Evolutionary conservation across 2,888 invertebrate genomes (phyloP).

Genomic region (Leptodirus hochenwartii): DNA sequence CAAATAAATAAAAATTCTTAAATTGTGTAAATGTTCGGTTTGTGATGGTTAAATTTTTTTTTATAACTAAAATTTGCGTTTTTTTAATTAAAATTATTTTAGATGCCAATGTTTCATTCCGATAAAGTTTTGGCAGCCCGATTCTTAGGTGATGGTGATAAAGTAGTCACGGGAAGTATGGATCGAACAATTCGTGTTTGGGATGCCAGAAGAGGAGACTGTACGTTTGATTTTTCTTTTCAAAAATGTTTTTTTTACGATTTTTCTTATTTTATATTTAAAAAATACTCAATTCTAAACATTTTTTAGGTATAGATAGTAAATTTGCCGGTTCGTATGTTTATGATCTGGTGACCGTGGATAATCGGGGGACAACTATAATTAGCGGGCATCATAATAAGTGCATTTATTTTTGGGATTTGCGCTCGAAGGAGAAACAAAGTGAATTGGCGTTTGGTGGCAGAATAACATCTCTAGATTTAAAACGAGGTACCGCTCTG

Average conservation of each 20-base stretch:
- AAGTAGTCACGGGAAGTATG: conserved; percentile 94
- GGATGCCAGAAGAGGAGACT: conserved; percentile 86
- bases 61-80: background rate
- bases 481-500: conserved; percentile 60
- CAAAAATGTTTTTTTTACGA: conserved; percentile 1
- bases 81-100: conserved; percentile 38
- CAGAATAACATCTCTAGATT: conserved; percentile 85
- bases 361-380: conserved; percentile 71
- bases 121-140: conserved; percentile 96
- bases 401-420: conserved; percentile 94
- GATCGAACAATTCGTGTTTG: conserved; percentile 97
- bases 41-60: background rate
- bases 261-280: too few species aligned
- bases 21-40: conserved; percentile 1
- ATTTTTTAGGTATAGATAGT: conserved; percentile 66
- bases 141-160: conserved; percentile 79
- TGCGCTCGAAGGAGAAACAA: conserved; percentile 65
- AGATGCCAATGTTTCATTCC: conserved; percentile 87
- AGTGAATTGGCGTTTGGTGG: conserved; percentile 82
- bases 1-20: too few species aligned
- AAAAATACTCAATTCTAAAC: too few species aligned
- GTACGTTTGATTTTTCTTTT: conserved; percentile 33
- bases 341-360: conserved; percentile 87
- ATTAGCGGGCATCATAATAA: conserved; percentile 98
- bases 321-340: conserved; percentile 94